Evolutionary conservation across 2,113 vertebrate species (phyloP).

Genomic region (Uropsilus gracilis): DNA sequence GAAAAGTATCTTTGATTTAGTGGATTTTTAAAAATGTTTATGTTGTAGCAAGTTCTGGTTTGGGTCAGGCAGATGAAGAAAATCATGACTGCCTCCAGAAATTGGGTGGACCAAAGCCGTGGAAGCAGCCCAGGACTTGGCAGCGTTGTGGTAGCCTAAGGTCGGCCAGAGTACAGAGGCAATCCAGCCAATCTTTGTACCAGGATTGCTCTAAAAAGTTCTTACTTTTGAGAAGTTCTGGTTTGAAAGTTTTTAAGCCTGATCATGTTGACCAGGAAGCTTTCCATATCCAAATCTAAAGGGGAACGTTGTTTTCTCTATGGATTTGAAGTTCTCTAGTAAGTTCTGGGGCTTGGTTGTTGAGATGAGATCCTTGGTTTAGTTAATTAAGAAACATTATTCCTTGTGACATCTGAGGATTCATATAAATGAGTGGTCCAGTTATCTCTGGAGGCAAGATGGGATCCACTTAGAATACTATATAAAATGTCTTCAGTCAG

Average conservation of each 20-base stretch:
- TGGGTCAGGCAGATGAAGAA: slow-evolving; percentile 4
- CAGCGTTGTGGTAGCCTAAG: background rate
- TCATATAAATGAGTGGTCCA: background rate
- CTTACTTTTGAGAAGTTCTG: background rate
- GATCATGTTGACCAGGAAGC: background rate
- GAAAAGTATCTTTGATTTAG: slow-evolving; percentile 35
- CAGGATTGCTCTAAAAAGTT: background rate
- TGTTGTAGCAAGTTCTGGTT: slow-evolving; percentile 17
- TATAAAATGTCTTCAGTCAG: background rate
- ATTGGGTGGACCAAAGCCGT: background rate
- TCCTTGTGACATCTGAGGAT: background rate
- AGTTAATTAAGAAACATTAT: background rate
- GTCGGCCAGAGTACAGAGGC: background rate
- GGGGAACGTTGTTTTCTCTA: background rate
- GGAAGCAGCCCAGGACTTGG: background rate
- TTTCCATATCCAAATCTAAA: background rate
- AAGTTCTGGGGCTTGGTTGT: background rate
- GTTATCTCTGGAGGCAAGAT: background rate
- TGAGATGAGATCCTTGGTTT: background rate
- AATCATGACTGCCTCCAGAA: slow-evolving; percentile 13
- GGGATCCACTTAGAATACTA: background rate
- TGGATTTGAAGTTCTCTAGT: background rate
- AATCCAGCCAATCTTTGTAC: background rate
- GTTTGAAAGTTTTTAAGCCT: background rate
- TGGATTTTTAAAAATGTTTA: slow-evolving; percentile 51